Percentiles rank a stretch among this genome's conserved stretches.
phyloP scores from a whole-genome alignment of 2,797 vertebrate genomes.

The Diplodus puntazzo region DNA sequence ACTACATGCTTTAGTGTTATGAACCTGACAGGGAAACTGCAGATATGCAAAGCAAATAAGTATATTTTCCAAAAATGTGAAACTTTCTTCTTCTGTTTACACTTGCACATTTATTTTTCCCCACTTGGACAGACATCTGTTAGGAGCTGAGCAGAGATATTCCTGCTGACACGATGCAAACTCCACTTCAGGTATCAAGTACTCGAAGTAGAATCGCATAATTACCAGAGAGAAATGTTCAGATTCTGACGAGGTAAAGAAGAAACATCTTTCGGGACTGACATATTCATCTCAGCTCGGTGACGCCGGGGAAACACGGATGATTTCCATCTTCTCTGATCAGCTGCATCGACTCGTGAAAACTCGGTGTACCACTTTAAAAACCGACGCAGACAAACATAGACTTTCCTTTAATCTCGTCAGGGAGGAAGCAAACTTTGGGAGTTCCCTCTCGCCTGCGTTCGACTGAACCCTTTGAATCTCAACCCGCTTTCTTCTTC shows the following conservation, averaged over 20 bases:
- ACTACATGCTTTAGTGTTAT: too few relatives aligned
- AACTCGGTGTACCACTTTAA: constrained; percentile 7
- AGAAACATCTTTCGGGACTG: background rate
- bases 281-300: background rate
- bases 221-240: background rate
- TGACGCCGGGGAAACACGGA: too few relatives aligned
- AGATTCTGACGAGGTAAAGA: background rate
- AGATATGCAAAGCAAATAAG: background rate
- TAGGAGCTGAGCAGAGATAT: too few relatives aligned
- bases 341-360: background rate
- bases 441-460: constrained; percentile 37
- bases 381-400: constrained; percentile 11
- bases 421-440: constrained; percentile 6
- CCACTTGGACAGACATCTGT: too few relatives aligned
- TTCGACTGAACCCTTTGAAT: constrained; percentile 35
- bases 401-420: constrained; percentile 27
- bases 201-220: background rate
- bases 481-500: background rate
- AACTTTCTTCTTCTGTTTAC: background rate
- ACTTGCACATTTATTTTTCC: too few relatives aligned
- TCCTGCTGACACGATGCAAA: background rate
- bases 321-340: background rate
- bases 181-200: background rate
- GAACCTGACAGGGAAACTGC: too few relatives aligned
- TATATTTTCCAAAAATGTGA: background rate